Percentiles rank a stretch among this genome's conserved stretches.
Conservation (phyloP, 2,888 invertebrate species). For the Drosophila quinaria region DNA sequence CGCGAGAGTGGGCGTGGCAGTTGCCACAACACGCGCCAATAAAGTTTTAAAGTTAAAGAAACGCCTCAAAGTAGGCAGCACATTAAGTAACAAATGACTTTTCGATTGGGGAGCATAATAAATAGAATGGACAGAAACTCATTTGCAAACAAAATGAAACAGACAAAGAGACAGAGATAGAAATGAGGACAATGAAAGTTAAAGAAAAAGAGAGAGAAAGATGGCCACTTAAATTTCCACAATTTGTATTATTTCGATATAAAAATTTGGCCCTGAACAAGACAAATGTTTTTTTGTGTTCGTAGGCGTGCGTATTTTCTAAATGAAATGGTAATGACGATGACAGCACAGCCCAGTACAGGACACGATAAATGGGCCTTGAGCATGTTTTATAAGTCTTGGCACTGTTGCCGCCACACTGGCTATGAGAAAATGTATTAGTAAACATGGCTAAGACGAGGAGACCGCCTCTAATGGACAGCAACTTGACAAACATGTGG, state of each 20-base stretch:
- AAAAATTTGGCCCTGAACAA: slow-evolving; percentile 46
- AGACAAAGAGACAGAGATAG: not conserved
- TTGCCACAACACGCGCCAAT: slow-evolving; percentile 7
- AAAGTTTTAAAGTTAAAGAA: slow-evolving; percentile 32
- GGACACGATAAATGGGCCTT: slow-evolving; percentile 52
- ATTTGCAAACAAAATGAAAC: slow-evolving; percentile 60
- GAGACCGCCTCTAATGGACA: slow-evolving; percentile 58
- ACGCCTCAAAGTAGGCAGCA: slow-evolving; percentile 22
- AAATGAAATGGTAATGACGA: slow-evolving; percentile 70
- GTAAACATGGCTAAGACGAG: slow-evolving; percentile 45
- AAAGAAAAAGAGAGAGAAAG: slow-evolving; percentile 2
- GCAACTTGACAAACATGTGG: slow-evolving; percentile 28
- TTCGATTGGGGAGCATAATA: slow-evolving; percentile 68
- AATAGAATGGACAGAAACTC: slow-evolving; percentile 66
- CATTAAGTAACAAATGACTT: slow-evolving; percentile 53
- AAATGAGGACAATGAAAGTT: not conserved
- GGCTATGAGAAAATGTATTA: slow-evolving; percentile 57
- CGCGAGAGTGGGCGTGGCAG: slow-evolving; percentile 15
- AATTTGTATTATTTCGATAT: slow-evolving; percentile 72
- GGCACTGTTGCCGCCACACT: slow-evolving; percentile 10
- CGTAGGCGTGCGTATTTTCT: slow-evolving; percentile 58
- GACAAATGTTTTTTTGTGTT: slow-evolving; percentile 69
- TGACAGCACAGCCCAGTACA: slow-evolving; percentile 24
- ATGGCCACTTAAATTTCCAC: slow-evolving; percentile 61
- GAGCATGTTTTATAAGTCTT: slow-evolving; percentile 19